Evolutionary conservation across 1,140 invertebrate genomes (phyloP).

Genomic region (Cydia fagiglandana): DNA sequence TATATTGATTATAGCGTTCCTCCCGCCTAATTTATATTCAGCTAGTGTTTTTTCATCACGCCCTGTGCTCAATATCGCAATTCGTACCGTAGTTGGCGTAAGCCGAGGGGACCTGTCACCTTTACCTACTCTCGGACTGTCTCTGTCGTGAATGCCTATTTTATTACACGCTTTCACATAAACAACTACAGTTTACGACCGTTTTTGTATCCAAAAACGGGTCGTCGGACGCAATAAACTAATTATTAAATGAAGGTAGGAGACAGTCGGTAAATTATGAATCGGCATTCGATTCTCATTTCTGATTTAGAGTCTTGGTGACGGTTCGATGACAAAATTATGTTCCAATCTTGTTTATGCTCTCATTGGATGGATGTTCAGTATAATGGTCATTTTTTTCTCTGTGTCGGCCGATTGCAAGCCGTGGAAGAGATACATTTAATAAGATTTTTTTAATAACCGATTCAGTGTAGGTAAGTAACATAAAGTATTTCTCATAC

Average conservation of each 20-base stretch:
- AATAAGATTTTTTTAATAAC: background rate
- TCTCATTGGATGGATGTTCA: conserved; percentile 49
- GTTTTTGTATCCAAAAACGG: conserved; percentile 52
- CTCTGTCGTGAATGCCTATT: conserved; percentile 54
- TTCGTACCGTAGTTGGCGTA: conserved; percentile 77
- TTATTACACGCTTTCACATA: conserved; percentile 62
- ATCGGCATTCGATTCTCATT: conserved; percentile 44
- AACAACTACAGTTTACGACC: conserved; percentile 59
- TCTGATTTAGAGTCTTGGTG: conserved; percentile 47
- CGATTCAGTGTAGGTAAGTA: background rate
- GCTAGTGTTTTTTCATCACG: conserved; percentile 79
- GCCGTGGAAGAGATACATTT: background rate
- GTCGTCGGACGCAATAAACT: conserved; percentile 48
- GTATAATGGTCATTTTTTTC: conserved; percentile 54
- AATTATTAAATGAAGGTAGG: conserved; percentile 50
- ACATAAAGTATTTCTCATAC: background rate
- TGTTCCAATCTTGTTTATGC: conserved; percentile 55
- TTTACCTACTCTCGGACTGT: conserved; percentile 60
- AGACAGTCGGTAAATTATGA: conserved; percentile 45
- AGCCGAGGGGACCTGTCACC: conserved; percentile 71
- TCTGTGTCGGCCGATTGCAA: conserved; percentile 16
- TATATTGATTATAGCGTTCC: conserved; percentile 78
- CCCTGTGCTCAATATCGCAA: conserved; percentile 77
- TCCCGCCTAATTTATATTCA: conserved; percentile 78
- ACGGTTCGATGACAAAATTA: conserved; percentile 55